A percentile compares a stretch with the other conserved stretches of the same genome.
Conservation (phyloP, 2,888 invertebrate genomes). For the Cylindroiulus punctatus region DNA sequence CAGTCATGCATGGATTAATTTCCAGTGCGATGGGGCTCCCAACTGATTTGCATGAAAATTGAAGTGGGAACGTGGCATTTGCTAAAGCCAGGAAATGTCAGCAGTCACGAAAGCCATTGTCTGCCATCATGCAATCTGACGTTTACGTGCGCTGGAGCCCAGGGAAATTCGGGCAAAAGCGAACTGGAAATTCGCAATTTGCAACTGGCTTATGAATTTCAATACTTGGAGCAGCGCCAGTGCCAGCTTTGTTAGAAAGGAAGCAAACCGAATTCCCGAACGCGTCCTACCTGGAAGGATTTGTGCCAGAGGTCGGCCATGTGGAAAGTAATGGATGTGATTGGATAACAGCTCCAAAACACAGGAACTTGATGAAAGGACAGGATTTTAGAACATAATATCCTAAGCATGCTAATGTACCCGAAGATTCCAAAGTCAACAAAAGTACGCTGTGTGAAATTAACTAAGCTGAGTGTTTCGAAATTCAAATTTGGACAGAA, state of each 20-base stretch:
- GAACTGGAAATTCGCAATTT: not conserved
- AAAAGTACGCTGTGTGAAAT: no score
- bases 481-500: no score
- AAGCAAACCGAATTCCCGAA: not conserved
- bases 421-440: no score
- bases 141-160: not conserved
- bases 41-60: constrained; percentile 36
- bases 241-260: not conserved
- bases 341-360: no score
- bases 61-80: constrained; percentile 42
- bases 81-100: constrained; percentile 10
- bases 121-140: constrained; percentile 6
- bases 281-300: not conserved
- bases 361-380: no score
- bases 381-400: no score
- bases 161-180: not conserved
- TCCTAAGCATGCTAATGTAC: no score
- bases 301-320: no score
- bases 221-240: constrained; percentile 16
- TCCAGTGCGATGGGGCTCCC: constrained; percentile 21
- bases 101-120: constrained; percentile 27
- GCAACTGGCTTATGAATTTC: not conserved
- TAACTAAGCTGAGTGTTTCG: no score
- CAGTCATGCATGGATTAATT: not conserved
- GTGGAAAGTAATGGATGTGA: no score